Evolutionary conservation across 2,113 vertebrate species (phyloP).

Genomic region (Neomonachus schauinslandi): DNA sequence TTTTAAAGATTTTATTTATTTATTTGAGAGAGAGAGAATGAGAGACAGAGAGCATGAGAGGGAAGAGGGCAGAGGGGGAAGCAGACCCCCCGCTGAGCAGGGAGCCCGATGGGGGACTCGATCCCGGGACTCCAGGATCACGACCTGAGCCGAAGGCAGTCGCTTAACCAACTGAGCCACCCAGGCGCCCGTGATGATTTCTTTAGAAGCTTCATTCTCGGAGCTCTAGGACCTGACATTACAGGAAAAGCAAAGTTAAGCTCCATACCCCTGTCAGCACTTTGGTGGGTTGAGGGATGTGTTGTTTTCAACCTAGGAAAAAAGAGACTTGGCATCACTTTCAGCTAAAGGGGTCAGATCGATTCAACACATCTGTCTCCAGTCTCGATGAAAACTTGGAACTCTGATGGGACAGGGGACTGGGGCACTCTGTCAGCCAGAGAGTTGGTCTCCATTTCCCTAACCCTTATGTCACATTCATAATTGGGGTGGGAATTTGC

Average conservation of each 20-base stretch:
- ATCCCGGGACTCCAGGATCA: too few species aligned
- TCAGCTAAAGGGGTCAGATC: background rate
- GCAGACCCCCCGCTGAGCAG: too few species aligned
- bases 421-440: background rate
- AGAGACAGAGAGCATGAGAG: too few species aligned
- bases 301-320: background rate
- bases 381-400: background rate
- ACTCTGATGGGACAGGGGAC: background rate
- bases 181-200: background rate
- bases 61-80: too few species aligned
- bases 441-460: background rate
- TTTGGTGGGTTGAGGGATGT: background rate
- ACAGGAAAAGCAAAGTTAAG: background rate
- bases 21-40: too few species aligned
- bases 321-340: background rate
- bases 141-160: too few species aligned
- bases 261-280: background rate
- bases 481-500: background rate
- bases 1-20: too few species aligned
- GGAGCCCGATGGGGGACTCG: too few species aligned
- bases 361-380: background rate
- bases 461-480: background rate
- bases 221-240: background rate
- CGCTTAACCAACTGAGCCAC: too few species aligned
- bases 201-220: background rate